Conservation (phyloP, 2,797 vertebrate species). For the Sciaenops ocellatus region DNA sequence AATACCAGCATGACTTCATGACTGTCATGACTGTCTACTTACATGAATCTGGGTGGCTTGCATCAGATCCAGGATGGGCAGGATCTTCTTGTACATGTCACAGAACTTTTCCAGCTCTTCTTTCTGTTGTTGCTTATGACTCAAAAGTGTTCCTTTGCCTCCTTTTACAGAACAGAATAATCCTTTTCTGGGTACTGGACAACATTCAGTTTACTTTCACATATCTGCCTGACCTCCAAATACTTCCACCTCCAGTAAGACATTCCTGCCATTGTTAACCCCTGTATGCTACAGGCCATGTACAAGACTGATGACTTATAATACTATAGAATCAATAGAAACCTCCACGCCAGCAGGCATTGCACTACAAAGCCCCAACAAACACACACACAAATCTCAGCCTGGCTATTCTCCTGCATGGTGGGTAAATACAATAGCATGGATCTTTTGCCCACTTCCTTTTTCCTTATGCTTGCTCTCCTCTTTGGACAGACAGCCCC, state of each 20-base stretch:
- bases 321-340: conserved; percentile 19
- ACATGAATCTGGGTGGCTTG: conserved; percentile 81
- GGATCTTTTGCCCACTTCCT: conserved; percentile 9
- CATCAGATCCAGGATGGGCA: conserved; percentile 84
- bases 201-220: conserved; percentile 6
- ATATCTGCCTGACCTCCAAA: not conserved
- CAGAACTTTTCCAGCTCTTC: conserved; percentile 64
- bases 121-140: no score
- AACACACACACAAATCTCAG: conserved; percentile 21
- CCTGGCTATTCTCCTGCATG: conserved; percentile 1
- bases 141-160: not conserved
- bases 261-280: conserved; percentile 35
- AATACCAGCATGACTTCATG: no score
- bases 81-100: conserved; percentile 70
- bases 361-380: conserved; percentile 9
- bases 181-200: not conserved
- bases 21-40: conserved; percentile 51
- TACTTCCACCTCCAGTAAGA: not conserved
- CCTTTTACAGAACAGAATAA: not conserved
- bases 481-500: conserved; percentile 13
- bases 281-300: conserved; percentile 19
- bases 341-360: not conserved
- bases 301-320: conserved; percentile 23
- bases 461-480: conserved; percentile 15
- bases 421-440: conserved; percentile 19